Conservation (phyloP, 2,113 vertebrate genomes). For the Semicossyphus pulcher region DNA sequence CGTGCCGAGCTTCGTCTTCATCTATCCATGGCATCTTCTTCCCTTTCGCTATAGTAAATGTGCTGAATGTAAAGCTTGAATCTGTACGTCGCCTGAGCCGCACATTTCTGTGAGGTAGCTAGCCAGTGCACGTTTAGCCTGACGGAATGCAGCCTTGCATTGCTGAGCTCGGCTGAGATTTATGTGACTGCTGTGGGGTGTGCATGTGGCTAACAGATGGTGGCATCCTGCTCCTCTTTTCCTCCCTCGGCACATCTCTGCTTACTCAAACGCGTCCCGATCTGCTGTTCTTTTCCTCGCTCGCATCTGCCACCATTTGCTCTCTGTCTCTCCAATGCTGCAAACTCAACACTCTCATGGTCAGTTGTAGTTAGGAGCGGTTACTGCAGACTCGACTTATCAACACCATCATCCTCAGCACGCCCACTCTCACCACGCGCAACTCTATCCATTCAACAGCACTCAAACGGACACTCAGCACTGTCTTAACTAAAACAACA, state of each 20-base stretch:
- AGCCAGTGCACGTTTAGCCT: conserved; percentile 73
- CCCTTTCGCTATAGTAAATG: not conserved
- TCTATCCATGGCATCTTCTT: not conserved
- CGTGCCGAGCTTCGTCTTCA: too few species aligned
- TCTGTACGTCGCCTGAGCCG: conserved; percentile 34
- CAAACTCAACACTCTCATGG: not conserved
- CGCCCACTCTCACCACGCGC: not conserved
- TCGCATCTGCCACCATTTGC: conserved; percentile 3
- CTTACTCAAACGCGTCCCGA: conserved; percentile 53
- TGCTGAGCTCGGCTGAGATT: conserved; percentile 82
- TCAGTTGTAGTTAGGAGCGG: not conserved
- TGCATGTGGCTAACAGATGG: conserved; percentile 87
- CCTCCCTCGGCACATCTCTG: conserved; percentile 64
- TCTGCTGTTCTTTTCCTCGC: conserved; percentile 22
- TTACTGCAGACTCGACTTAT: conserved; percentile 17
- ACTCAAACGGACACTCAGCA: conserved; percentile 1
- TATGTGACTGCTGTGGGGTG: conserved; percentile 83
- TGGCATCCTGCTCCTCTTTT: conserved; percentile 74
- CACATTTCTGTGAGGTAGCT: conserved; percentile 67
- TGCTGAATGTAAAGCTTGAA: conserved; percentile 3
- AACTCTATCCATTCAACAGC: conserved; percentile 2
- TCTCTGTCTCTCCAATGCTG: conserved; percentile 7
- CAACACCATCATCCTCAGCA: conserved; percentile 5
- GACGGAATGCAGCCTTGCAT: conserved; percentile 82
- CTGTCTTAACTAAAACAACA: conserved; percentile 17